Conservation (phyloP, 2,888 invertebrate genomes). For the Callimorpha dominula region DNA sequence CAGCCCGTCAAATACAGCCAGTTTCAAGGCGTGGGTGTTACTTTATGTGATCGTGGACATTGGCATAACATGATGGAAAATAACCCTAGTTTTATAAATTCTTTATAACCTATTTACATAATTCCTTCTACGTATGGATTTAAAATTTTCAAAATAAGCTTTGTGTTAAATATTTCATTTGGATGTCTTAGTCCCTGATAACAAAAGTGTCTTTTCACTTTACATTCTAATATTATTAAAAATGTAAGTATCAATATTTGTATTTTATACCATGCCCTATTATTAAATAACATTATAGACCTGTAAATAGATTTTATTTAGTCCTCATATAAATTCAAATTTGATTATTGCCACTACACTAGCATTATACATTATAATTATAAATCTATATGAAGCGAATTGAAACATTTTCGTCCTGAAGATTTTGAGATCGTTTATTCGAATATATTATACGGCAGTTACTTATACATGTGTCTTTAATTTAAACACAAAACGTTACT, state of each 20-base stretch:
- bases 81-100: slow-evolving; percentile 15
- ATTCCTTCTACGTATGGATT: not conserved
- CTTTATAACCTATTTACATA: not conserved
- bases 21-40: slow-evolving; percentile 38
- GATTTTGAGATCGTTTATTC: not conserved
- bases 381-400: too few species aligned
- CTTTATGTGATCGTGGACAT: slow-evolving; percentile 26
- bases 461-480: too few species aligned
- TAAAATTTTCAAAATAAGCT: too few species aligned
- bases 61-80: slow-evolving; percentile 20
- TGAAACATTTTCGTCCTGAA: not conserved
- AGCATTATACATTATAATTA: not conserved
- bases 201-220: too few species aligned
- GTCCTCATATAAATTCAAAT: not conserved
- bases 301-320: not conserved
- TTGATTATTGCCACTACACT: not conserved
- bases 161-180: too few species aligned
- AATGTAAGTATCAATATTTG: too few species aligned
- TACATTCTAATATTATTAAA: too few species aligned
- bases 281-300: not conserved
- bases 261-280: not conserved
- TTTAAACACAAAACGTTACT: too few species aligned
- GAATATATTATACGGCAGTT: too few species aligned
- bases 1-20: slow-evolving; percentile 44
- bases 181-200: too few species aligned